These are phyloP conservation scores for Psophia crepitans DNA, from an alignment of 2,113 vertebrate genomes.

Conservation along the genomic window DNA sequence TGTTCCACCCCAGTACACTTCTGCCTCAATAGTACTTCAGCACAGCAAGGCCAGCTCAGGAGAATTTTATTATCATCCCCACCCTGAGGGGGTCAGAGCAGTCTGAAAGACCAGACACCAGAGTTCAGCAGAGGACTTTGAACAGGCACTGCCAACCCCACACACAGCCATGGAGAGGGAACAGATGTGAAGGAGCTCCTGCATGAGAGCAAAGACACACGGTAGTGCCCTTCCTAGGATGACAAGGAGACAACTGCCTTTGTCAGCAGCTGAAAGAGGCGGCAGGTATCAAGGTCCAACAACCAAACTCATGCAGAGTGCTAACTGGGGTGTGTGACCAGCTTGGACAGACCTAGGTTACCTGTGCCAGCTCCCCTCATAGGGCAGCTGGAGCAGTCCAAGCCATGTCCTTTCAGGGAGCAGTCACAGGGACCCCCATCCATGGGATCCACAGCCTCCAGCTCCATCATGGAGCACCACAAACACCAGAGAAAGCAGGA, in stretches of 20 bases:
- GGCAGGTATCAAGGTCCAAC: fast-evolving
- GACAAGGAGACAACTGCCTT: no score
- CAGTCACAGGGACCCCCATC: fast-evolving
- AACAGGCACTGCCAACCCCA: background rate
- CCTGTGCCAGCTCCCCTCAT: fast-evolving
- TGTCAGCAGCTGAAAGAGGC: fast-evolving
- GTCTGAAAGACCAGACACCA: fast-evolving
- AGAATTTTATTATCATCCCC: background rate
- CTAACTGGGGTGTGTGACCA: fast-evolving
- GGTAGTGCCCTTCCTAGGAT: fast-evolving
- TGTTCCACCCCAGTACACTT: background rate
- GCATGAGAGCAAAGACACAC: fast-evolving
- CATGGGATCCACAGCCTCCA: fast-evolving
- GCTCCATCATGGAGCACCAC: fast-evolving
- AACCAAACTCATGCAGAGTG: fast-evolving
- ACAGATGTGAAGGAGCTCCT: background rate
- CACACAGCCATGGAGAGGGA: fast-evolving
- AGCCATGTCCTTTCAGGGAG: fast-evolving
- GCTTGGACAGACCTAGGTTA: background rate
- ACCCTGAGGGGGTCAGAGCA: no score
- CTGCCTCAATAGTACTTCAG: fast-evolving
- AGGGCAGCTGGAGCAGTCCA: background rate
- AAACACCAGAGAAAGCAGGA: background rate
- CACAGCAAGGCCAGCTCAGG: background rate
- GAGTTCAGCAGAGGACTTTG: background rate